Conservation (phyloP, 2,888 invertebrate genomes). For the Sminthurides aquaticus region DNA sequence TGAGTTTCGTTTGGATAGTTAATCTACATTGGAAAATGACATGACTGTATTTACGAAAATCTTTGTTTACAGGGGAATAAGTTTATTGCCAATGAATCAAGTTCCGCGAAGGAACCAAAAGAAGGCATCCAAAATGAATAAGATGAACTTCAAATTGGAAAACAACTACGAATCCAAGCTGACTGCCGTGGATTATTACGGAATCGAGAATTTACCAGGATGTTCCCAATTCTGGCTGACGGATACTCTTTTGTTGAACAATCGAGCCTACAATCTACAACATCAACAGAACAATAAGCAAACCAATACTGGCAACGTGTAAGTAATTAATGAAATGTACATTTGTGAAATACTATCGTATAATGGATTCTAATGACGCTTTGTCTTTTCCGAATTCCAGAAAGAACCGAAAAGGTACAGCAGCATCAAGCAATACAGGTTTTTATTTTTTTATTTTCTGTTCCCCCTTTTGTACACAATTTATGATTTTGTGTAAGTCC, state of each 20-base stretch:
- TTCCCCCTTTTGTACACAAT: not conserved
- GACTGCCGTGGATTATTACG: constrained; percentile 18
- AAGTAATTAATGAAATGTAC: not conserved
- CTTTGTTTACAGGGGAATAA: too few species aligned
- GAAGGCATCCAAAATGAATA: constrained; percentile 11
- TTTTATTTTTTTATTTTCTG: constrained; percentile 3
- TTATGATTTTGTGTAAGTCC: too few species aligned
- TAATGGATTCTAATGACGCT: not conserved
- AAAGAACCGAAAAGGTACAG: constrained; percentile 3
- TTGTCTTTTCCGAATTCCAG: not conserved
- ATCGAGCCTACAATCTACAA: constrained; percentile 12
- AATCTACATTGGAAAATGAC: too few species aligned
- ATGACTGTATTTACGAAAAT: too few species aligned
- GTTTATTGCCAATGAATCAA: too few species aligned
- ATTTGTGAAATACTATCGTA: not conserved
- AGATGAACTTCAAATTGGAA: constrained; percentile 17
- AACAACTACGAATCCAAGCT: constrained; percentile 16
- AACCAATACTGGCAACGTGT: constrained; percentile 17
- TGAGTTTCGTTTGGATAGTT: too few species aligned
- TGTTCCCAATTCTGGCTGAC: constrained; percentile 24
- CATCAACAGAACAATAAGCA: not conserved
- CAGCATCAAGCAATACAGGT: constrained; percentile 1
- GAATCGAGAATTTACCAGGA: constrained; percentile 22
- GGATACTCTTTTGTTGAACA: constrained; percentile 19
- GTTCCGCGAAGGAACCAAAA: too few species aligned